These are phyloP conservation scores for Coptotermes formosanus DNA, from an alignment of 1,140 invertebrate genomes.

Conservation along the genomic window DNA sequence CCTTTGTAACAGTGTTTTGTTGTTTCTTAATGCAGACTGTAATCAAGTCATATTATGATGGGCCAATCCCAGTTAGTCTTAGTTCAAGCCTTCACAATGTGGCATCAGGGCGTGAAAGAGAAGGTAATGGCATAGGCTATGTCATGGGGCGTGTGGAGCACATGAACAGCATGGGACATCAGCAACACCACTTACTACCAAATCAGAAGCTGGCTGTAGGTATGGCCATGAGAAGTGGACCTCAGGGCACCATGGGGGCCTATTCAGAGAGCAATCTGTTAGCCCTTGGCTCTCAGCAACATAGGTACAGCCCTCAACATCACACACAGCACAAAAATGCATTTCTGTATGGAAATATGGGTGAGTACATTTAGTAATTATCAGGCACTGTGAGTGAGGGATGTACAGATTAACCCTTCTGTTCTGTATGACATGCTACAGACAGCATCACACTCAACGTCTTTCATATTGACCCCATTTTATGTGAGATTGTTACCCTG, in stretches of 20 bases:
- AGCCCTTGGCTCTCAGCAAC: conserved; percentile 25
- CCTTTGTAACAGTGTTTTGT: background rate
- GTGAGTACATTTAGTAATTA: background rate
- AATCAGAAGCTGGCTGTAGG: background rate
- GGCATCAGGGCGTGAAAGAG: background rate
- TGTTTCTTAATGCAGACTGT: conserved; percentile 46
- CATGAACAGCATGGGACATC: background rate
- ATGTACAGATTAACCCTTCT: no score
- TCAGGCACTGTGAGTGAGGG: no score
- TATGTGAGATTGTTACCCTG: no score
- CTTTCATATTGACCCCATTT: no score
- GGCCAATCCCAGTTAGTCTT: conserved; percentile 44
- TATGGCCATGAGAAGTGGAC: background rate
- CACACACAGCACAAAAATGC: background rate
- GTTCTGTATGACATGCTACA: no score
- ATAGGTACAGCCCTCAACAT: conserved; percentile 24
- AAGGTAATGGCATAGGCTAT: conserved; percentile 13
- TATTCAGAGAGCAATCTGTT: conserved; percentile 46
- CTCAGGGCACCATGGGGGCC: conserved; percentile 37
- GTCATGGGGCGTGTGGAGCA: background rate
- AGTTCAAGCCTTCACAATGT: conserved; percentile 49
- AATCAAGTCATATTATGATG: conserved; percentile 52
- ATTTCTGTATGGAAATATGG: background rate
- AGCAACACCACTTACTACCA: background rate
- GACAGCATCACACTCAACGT: no score